These are phyloP conservation scores for Parasteatoda tepidariorum DNA, from an alignment of 1,140 invertebrate species.

Conservation along the genomic window DNA sequence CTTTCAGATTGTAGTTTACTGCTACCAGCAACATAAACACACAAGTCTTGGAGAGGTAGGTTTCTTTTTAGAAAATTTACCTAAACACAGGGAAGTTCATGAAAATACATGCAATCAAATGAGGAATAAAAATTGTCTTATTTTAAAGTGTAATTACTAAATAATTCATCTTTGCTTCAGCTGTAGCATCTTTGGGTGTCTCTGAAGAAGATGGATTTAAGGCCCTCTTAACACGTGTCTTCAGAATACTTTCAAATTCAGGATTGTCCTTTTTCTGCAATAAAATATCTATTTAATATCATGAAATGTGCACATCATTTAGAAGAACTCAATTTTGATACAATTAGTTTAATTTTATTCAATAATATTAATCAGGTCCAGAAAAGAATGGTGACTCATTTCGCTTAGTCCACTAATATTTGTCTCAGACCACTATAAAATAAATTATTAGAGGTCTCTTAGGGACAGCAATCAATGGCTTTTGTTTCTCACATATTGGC, in stretches of 20 bases:
- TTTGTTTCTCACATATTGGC: no score
- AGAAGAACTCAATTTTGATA: no score
- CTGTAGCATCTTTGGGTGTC: slow-evolving; percentile 63
- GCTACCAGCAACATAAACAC: slow-evolving; percentile 67
- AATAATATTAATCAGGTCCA: no score
- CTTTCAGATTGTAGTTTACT: slow-evolving; percentile 58
- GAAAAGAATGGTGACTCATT: no score
- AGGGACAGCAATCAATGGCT: no score
- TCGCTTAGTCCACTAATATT: no score
- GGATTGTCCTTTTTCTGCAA: slow-evolving; percentile 53
- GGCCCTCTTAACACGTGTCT: slow-evolving; percentile 63
- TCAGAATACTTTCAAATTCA: slow-evolving; percentile 63
- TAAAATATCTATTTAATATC: slow-evolving; percentile 8
- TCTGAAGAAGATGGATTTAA: slow-evolving; percentile 65
- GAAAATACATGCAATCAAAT: not conserved
- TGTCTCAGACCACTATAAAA: no score
- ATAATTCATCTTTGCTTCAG: slow-evolving; percentile 66
- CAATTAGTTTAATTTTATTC: no score
- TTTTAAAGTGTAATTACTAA: slow-evolving; percentile 62
- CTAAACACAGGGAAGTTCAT: slow-evolving; percentile 56
- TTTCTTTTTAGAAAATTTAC: slow-evolving; percentile 64
- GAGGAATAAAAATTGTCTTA: not conserved
- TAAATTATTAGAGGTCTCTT: no score
- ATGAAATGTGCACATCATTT: no score
- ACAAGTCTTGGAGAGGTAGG: slow-evolving; percentile 62